Base-by-base conservation (phyloP, 2,888 invertebrate genomes). In the Polydrusus cervinus region DNA sequence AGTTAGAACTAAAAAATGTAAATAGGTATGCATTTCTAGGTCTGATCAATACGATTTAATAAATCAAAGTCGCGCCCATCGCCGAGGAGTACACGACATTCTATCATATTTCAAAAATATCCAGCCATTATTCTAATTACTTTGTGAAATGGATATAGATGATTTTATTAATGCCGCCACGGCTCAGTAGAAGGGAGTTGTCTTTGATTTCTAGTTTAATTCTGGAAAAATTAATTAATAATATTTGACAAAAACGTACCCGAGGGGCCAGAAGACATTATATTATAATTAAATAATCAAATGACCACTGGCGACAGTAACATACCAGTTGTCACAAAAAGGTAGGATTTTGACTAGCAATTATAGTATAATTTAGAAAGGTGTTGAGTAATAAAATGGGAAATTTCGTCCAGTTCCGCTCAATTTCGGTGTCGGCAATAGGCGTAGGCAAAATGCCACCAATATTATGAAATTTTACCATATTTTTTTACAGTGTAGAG, bases 21-120 rank as follows among this genome's bases (percentile, higher is more conserved):
- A 75, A 76, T 76, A 34, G 34, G 8, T 34, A 73, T 76, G 72
- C 72, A 73, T 69, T 72, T 76, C 72, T 61, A 65, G 68, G 76
- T 69, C 76, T 71, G 75, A 75, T 77, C 85, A 83, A 85, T 85
- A 84, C 80, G 82, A 81, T 75, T 82, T 84, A 84, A 85, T 85
- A 85, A 85, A 85, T 85, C 85, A 85, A 85, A 85, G 84, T 84
- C 85, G 84, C 84, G 82, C 84, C 85, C 84, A 79, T 82, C 83
- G 82, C 80, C 80, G 80, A 81, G 82, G 83, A 82, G 80, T 73
- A 83, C 85, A 85, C 85, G 85, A 83, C 85, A 85, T 85, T 83
- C 85, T 83, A 84, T 84, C 85, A 85, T 85, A 85, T 85, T 85
- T 85, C 85, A 85, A 85, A 85, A 85, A 85, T 84, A 85, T 85